Evolutionary conservation across 1,140 invertebrate species (phyloP), one percentile per base, ranked within the genome.

Genomic region (Liolophura sinensis): DNA sequence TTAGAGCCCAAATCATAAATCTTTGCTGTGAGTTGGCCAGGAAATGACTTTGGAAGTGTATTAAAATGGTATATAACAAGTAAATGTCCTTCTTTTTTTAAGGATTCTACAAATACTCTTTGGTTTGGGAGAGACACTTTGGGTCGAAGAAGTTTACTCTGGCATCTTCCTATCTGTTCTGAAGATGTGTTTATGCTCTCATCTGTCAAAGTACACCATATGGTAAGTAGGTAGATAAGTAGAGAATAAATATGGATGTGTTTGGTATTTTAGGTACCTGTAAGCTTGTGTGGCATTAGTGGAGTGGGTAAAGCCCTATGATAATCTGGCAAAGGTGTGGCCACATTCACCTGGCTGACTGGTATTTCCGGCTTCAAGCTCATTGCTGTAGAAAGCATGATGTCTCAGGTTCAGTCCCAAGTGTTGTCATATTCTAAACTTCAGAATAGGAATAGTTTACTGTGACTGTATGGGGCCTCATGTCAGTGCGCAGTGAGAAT

Each of bases 121-220:
- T 95, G 92, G 86, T 95, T 96, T 86, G 91, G 90, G 11, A 87
- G 95, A 81, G 95, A 98, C 85, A 85, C 87, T 69, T 90, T 95
- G 82, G 95, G 95, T 27, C 87, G 94, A 71, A 89, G 92, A 69
- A 93, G 92, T 84, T 85, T 96, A 49, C 83, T 96, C 20, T 87
- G 93, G 77, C 88, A 80, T 66, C 65, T 79, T 15, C 77, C 79
- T n/a, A 15, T 27, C 22, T 54, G 22, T 47, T 16, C 60, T 7
- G 22, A 62, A 20, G 73, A 76, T 48, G 22, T 40, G 12, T 80
- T 85, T 62, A 47, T 67, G 12, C 49, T 86, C 16, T 73, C 73
- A 4, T 85, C 82, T 58, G 74, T 84, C 4, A 57, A 70, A 25
- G 56, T 80, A 22, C 47, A 69, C 31, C 65, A 67, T 14, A 52